These are phyloP conservation scores for Lithobates pipiens DNA, from an alignment of 2,797 vertebrate genomes.

Conservation along the genomic window DNA sequence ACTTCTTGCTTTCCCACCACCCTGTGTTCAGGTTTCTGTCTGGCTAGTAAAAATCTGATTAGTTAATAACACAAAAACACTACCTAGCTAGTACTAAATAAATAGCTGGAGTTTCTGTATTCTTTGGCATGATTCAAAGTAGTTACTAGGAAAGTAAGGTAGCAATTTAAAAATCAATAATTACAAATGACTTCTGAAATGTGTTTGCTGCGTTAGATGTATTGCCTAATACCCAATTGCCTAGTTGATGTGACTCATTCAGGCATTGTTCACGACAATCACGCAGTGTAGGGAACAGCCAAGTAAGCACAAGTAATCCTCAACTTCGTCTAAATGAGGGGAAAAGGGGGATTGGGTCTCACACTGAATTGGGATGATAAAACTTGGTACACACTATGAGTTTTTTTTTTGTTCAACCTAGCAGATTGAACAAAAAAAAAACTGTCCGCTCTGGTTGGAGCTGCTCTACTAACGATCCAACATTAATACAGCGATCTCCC, in stretches of 20 bases:
- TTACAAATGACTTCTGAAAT: neutral
- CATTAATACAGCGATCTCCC: no score
- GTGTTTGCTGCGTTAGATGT: neutral
- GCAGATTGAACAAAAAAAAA: no score
- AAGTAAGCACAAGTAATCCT: neutral
- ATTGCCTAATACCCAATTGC: neutral
- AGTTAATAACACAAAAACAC: neutral
- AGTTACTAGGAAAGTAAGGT: neutral
- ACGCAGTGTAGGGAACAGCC: neutral
- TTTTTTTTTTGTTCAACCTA: no score
- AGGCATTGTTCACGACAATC: neutral
- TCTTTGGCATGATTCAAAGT: neutral
- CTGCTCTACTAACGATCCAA: no score
- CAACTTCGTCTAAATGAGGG: neutral
- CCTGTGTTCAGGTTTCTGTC: no score
- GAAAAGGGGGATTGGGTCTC: neutral
- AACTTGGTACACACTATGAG: no score
- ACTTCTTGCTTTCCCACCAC: no score
- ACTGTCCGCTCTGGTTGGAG: no score
- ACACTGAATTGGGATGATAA: no score
- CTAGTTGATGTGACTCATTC: neutral
- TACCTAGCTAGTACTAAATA: neutral
- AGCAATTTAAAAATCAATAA: neutral
- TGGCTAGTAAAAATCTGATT: no score
- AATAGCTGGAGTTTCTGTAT: neutral